Base-by-base conservation (phyloP, 2,888 invertebrate species). In the Microctonus aethiopoides region DNA sequence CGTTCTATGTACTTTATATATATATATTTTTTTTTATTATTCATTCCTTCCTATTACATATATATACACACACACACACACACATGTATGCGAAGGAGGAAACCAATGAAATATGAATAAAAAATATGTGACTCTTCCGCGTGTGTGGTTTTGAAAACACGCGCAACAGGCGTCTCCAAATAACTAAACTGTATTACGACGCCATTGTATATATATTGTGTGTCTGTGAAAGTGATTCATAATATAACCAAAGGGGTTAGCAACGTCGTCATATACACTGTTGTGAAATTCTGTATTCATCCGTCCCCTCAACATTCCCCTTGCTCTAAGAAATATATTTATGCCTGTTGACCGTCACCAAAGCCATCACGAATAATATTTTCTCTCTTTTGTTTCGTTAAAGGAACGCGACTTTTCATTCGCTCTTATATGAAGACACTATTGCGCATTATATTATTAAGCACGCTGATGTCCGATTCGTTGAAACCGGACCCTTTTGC, bases 211-310 rank as follows among this genome's bases (percentile, higher is more conserved):
- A 11, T 54, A 51, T 36, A 67, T 62, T 56, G 67, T 69, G 39
- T n/a, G 16, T 46, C 16, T 46, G 16, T 46, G 9, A 5, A 16
- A 46, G 16, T 46, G 67, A 51, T 51, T 60, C 60, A 70, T 56
- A 54, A 54, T 20, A 26, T 60, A 54, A 68, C 26, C 7, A 61
- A 46, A 56, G 65, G 56, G 65, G 56, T 65, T 54, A 36, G 29
- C 29, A 29, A 5, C 26, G 56, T 22, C 36, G 39, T 52, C 56
- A 39, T 65, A 59, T n/a, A 32, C 13, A 39, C 59, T 54, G 34
- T 72, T 72, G 68, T 63, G 72, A 72, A 72, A 72, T 71, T 34
- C 63, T 56, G 63, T 36, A 11, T 24, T 63, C 51, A n/a, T 24
- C n/a, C 32, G 36, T 34, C 64, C 54, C 39, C 65, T 29, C 29